Percentiles rank a stretch among this genome's conserved stretches.
phyloP scores from a whole-genome alignment of 2,113 vertebrate genomes.

The Silurus meridionalis region DNA sequence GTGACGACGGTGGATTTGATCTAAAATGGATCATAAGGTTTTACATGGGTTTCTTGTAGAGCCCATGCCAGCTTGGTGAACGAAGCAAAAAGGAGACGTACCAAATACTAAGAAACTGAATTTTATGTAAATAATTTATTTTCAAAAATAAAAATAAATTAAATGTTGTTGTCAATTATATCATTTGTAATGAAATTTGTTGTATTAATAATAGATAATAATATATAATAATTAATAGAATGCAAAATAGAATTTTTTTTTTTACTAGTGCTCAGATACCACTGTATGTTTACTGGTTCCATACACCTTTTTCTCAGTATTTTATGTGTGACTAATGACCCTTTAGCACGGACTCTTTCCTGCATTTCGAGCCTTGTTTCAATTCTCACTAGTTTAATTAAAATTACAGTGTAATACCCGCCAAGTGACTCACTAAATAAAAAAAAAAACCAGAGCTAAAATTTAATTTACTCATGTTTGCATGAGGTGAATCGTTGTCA shows the following conservation, averaged over 20 bases:
- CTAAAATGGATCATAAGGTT: neutral
- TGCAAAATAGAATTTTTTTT: neutral
- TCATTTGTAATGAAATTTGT: neutral
- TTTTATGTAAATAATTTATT: neutral
- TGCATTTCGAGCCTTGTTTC: neutral
- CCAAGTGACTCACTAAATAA: neutral
- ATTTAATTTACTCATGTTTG: neutral
- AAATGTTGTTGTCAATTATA: neutral
- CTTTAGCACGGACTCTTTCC: neutral
- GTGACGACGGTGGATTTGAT: neutral
- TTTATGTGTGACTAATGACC: neutral
- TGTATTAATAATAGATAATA: too few relatives aligned
- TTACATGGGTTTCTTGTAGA: neutral
- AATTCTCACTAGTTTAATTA: neutral
- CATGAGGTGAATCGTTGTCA: neutral
- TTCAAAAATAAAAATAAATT: neutral
- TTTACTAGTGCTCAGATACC: neutral
- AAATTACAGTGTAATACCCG: neutral
- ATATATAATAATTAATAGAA: neutral
- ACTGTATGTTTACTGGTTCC: neutral
- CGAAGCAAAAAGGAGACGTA: neutral
- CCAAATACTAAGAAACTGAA: neutral
- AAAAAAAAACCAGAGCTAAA: too few relatives aligned
- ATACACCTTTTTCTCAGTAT: neutral
- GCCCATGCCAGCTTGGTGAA: neutral